Base-by-base conservation (phyloP, 2,113 vertebrate species). In the Epinephelus fuscoguttatus region DNA sequence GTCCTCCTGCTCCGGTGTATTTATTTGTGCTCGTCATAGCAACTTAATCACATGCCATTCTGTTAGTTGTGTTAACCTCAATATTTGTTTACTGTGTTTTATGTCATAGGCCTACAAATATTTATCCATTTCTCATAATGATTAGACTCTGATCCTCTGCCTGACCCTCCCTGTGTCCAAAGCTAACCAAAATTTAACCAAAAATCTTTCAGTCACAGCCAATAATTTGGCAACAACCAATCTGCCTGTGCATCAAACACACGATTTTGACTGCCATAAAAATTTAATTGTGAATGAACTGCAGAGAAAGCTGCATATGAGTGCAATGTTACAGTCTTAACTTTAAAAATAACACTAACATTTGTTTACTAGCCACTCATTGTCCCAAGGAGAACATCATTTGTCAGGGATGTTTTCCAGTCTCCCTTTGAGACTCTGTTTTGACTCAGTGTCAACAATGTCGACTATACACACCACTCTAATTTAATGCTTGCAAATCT, bases 391-490 rank as follows among this genome's bases (percentile, higher is more conserved):
- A 66, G 21, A 42, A 25, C 23, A 55, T 59, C 45, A 25, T 14
- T 30, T 0, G 40, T n/a, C 4, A 62, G 45, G 4, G 0, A 70
- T 80, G 2, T 82, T 77, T 73, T 60, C 56, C 2, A 3, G 17
- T 47, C 27, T 62, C 14, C 9, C 15, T 69, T 62, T 37, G 19
- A 42, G 27, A 70, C 63, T 50, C 25, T 63, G 67, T 79, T 75
- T 76, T 70, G 55, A 71, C 21, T 53, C 11, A 2, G 1, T n/a
- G 69, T 87, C 55, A 85, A 75, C 82, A 80, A 15, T 0, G 10
- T 18, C 10, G 40, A 62, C 19, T 4, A 21, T 1, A 42, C 7
- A 6, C 1, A 21, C 23, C 71, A 42, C 49, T 70, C 45, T 73
- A 15, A 68, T 23, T 69, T 61, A 6, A 78, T 25, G 23, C 68